A percentile compares a stretch with the other conserved stretches of the same genome.
Conservation (phyloP, 2,113 vertebrate genomes). For the Triplophysa dalaica region DNA sequence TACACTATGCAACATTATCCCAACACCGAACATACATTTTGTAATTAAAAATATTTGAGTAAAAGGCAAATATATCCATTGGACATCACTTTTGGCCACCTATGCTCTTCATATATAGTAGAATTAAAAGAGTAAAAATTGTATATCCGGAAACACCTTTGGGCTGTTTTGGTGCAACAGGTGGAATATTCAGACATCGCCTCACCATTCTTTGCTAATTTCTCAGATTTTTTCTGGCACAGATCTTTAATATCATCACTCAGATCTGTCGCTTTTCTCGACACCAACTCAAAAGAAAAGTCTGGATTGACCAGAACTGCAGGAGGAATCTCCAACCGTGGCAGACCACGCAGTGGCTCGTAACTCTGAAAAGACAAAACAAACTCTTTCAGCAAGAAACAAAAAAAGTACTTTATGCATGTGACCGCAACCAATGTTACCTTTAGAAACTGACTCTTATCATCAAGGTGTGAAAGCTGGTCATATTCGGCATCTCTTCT, state of each 20-base stretch:
- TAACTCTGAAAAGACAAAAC: not conserved
- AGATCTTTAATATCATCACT: slow-evolving; percentile 4
- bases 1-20: no score
- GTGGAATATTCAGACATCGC: not conserved
- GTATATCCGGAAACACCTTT: not conserved
- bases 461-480: slow-evolving; percentile 41
- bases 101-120: no score
- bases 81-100: no score
- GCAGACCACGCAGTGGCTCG: slow-evolving; percentile 10
- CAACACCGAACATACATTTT: no score
- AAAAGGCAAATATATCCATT: no score
- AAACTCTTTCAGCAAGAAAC: not conserved
- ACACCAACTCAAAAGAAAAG: slow-evolving; percentile 14
- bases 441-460: slow-evolving; percentile 60
- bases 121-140: not conserved
- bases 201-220: slow-evolving; percentile 28
- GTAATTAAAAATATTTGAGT: no score
- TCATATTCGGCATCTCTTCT: slow-evolving; percentile 56
- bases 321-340: not conserved
- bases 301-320: slow-evolving; percentile 17
- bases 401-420: not conserved
- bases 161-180: no score
- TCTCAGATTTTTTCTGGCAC: not conserved
- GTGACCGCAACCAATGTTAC: slow-evolving; percentile 39
- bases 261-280: slow-evolving; percentile 3